Percentiles rank a stretch among this genome's conserved stretches.
phyloP scores from a whole-genome alignment of 1,140 invertebrate species.

The Oryctes rhinoceros region DNA sequence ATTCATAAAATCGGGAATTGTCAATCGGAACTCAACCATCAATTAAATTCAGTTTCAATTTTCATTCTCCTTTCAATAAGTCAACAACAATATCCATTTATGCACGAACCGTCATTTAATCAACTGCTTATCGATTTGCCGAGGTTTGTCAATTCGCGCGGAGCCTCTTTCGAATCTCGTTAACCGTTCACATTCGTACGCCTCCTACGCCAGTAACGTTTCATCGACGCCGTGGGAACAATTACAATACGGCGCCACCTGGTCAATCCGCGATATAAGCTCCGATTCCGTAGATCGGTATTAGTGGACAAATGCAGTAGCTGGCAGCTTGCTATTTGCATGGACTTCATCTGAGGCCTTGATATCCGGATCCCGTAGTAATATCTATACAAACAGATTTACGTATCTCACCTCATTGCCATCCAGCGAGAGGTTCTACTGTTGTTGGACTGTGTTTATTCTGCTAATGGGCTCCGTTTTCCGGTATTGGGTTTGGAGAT shows the following conservation, averaged over 20 bases:
- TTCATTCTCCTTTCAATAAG: neutral
- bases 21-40: neutral
- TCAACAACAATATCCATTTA: neutral
- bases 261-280: neutral
- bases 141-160: neutral
- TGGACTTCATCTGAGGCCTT: no score
- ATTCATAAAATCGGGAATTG: neutral
- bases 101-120: neutral
- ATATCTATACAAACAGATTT: no score
- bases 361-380: no score
- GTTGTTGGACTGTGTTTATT: no score
- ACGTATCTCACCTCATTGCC: no score
- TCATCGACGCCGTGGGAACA: neutral
- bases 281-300: neutral
- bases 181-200: neutral
- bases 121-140: neutral
- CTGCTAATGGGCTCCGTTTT: no score
- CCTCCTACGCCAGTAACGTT: neutral
- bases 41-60: neutral
- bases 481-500: no score
- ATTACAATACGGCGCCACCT: slow-evolving; percentile 6
- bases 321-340: neutral
- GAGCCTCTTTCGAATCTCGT: neutral
- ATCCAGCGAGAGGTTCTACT: no score
- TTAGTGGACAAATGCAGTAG: neutral